Evolutionary conservation across 2,113 vertebrate species (phyloP).

Genomic region (Oryctolagus cuniculus): DNA sequence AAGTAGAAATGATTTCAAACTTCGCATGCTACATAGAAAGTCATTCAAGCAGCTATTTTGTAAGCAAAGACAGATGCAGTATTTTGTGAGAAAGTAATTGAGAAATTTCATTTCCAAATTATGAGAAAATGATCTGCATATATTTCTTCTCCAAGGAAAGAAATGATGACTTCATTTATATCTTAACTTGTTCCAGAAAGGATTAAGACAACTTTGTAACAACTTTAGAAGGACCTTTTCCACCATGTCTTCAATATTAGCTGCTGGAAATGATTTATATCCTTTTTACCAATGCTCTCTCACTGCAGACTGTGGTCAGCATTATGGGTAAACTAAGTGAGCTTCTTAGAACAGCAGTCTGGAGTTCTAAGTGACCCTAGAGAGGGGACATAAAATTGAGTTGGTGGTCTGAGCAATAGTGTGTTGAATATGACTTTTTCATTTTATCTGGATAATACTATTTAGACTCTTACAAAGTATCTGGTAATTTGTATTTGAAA

Average conservation of each 20-base stretch:
- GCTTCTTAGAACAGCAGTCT: not conserved
- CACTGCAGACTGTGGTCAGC: not conserved
- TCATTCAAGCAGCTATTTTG: not conserved
- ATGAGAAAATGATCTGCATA: not conserved
- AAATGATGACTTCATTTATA: constrained; percentile 41
- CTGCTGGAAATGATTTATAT: constrained; percentile 46
- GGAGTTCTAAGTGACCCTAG: not conserved
- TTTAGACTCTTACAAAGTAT: not conserved
- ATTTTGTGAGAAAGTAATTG: constrained; percentile 14
- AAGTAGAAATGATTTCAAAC: constrained; percentile 41
- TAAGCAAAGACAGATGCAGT: constrained; percentile 47
- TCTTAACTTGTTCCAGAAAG: constrained; percentile 36
- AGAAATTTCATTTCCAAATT: constrained; percentile 17
- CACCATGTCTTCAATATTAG: constrained; percentile 21
- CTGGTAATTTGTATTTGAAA: constrained; percentile 35
- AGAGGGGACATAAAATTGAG: not conserved
- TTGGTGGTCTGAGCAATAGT: not conserved
- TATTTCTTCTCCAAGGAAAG: not conserved
- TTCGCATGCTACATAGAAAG: not conserved
- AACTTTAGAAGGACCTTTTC: constrained; percentile 36
- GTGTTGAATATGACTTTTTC: not conserved
- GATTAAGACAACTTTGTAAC: not conserved
- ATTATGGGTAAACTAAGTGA: not conserved
- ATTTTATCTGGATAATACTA: not conserved
- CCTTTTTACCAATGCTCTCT: not conserved